These are phyloP conservation scores for Pseudococcus viburni DNA, from an alignment of 2,888 invertebrate species.

Conservation along the genomic window DNA sequence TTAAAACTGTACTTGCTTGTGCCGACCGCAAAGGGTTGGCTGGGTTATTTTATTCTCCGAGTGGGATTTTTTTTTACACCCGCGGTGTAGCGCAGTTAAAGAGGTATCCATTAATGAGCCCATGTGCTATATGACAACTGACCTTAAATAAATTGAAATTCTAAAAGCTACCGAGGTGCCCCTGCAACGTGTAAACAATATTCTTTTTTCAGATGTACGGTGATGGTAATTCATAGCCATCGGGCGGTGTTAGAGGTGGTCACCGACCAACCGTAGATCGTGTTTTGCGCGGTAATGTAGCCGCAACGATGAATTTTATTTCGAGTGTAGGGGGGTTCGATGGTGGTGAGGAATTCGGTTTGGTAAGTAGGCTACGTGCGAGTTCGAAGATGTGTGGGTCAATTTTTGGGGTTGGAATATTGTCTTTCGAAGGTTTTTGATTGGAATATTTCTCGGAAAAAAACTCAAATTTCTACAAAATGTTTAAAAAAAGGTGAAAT, in stretches of 20 bases:
- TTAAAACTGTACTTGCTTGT: not conserved
- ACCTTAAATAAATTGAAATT: constrained; percentile 39
- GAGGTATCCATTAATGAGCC: constrained; percentile 35
- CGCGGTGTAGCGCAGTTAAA: not conserved
- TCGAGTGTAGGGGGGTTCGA: no score
- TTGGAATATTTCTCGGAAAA: no score
- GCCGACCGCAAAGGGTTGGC: constrained; percentile 27
- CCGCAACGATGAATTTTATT: no score
- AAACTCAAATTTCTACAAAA: no score
- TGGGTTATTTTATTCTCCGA: not conserved
- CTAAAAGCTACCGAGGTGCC: not conserved
- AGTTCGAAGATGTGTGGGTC: no score
- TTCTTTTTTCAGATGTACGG: constrained; percentile 9
- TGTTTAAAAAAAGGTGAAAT: no score
- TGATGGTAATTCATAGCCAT: not conserved
- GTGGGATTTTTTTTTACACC: not conserved
- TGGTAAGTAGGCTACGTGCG: no score
- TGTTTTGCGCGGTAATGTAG: no score
- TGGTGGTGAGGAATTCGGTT: no score
- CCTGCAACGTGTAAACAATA: constrained; percentile 14
- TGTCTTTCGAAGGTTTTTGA: no score
- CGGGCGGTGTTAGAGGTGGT: not conserved
- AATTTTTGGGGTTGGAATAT: no score
- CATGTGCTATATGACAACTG: constrained; percentile 40
- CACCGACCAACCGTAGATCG: not conserved